These are phyloP conservation scores for Hyperoplus immaculatus DNA, from an alignment of 2,797 vertebrate species.

Conservation along the genomic window DNA sequence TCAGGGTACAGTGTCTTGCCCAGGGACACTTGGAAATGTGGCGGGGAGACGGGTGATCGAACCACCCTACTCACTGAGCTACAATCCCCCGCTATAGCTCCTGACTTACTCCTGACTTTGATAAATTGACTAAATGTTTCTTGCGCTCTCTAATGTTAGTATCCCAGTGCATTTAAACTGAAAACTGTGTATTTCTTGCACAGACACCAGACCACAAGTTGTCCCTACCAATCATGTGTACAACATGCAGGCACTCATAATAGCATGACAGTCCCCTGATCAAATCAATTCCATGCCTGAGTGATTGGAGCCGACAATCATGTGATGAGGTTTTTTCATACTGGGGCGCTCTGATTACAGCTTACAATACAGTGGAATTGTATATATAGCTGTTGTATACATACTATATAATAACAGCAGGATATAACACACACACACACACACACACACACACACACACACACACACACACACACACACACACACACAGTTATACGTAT, in stretches of 20 bases:
- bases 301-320: slow-evolving; percentile 29
- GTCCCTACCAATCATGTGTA: background rate
- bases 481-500: no score
- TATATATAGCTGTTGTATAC: background rate
- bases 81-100: no score
- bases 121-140: no score
- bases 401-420: background rate
- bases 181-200: background rate
- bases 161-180: background rate
- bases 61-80: no score
- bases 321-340: background rate
- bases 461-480: no score
- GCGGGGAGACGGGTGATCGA: no score
- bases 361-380: background rate
- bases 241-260: background rate
- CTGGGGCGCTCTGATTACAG: slow-evolving; percentile 25
- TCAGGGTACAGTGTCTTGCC: no score
- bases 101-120: no score
- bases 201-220: background rate
- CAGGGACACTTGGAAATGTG: no score
- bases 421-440: no score
- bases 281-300: background rate
- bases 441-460: no score
- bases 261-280: slow-evolving; percentile 1
- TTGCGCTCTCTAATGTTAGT: background rate